Evolutionary conservation across 30 jellyfish, hydroid and myxozoan genomes (phyloP).

Genomic region (Mastigias papua): DNA sequence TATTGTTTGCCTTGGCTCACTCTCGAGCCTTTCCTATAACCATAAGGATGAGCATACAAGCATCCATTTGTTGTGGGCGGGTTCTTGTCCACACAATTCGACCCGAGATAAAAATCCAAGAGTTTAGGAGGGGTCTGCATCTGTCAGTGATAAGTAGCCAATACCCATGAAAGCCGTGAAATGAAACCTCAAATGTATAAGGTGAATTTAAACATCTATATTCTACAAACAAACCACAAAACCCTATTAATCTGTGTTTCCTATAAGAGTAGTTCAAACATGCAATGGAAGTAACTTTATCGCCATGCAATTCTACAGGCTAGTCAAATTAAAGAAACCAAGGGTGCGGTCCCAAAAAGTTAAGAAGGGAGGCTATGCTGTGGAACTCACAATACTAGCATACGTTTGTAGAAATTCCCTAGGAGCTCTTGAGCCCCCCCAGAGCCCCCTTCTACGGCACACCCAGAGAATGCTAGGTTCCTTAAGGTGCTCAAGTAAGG

Average conservation of each 20-base stretch:
- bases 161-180: not conserved
- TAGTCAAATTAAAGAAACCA: too few relatives aligned
- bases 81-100: not conserved
- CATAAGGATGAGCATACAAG: not conserved
- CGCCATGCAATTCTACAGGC: too few relatives aligned
- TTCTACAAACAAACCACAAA: constrained; percentile 13
- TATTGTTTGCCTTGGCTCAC: not conserved
- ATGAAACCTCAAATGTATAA: not conserved
- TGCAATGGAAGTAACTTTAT: not conserved
- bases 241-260: not conserved
- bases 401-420: too few relatives aligned
- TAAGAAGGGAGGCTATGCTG: too few relatives aligned
- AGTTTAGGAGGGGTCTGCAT: constrained; percentile 9
- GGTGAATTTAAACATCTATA: not conserved
- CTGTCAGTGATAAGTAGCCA: constrained; percentile 3
- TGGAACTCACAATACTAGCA: too few relatives aligned
- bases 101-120: not conserved
- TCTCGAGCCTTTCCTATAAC: not conserved
- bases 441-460: too few relatives aligned
- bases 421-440: too few relatives aligned
- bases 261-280: not conserved
- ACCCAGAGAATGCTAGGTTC: too few relatives aligned
- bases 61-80: not conserved
- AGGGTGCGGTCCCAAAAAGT: too few relatives aligned
- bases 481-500: too few relatives aligned